phyloP scores from a whole-genome alignment of 2,797 vertebrate species.

The Basileuterus tristriatus region DNA sequence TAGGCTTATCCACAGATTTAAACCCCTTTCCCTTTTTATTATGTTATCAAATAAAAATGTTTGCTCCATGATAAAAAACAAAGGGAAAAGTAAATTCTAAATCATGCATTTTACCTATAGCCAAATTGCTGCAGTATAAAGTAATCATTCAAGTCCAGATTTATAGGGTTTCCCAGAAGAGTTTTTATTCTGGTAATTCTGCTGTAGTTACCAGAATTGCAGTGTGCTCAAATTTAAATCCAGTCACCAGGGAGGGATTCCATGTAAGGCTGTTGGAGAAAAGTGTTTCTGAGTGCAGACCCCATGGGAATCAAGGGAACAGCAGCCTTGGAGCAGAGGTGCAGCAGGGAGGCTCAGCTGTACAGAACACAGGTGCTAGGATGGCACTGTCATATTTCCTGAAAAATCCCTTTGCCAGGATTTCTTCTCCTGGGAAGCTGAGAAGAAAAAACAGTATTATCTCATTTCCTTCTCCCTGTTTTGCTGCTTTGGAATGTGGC shows the following conservation, averaged over 20 bases:
- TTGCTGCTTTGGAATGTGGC: no score
- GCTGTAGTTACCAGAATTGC: not conserved
- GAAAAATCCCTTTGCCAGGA: no score
- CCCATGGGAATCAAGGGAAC: not conserved
- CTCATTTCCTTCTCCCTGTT: no score
- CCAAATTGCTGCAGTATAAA: not conserved
- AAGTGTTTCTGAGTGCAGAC: not conserved
- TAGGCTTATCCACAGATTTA: not conserved
- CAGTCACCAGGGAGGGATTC: not conserved
- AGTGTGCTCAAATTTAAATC: not conserved
- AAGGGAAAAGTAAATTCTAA: not conserved
- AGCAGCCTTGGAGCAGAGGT: not conserved
- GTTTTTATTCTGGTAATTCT: not conserved
- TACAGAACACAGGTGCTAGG: fast-evolving
- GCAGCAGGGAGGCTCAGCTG: not conserved
- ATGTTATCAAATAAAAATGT: not conserved
- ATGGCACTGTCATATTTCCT: no score
- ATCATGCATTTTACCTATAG: not conserved
- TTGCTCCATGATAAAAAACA: not conserved
- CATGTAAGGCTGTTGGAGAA: not conserved
- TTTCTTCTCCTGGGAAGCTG: no score
- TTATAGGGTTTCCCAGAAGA: not conserved
- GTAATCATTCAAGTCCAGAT: not conserved
- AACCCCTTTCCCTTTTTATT: not conserved
- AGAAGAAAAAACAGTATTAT: no score